Evolutionary conservation across 1,140 invertebrate genomes (phyloP).

Genomic region (Coboldia fuscipes): DNA sequence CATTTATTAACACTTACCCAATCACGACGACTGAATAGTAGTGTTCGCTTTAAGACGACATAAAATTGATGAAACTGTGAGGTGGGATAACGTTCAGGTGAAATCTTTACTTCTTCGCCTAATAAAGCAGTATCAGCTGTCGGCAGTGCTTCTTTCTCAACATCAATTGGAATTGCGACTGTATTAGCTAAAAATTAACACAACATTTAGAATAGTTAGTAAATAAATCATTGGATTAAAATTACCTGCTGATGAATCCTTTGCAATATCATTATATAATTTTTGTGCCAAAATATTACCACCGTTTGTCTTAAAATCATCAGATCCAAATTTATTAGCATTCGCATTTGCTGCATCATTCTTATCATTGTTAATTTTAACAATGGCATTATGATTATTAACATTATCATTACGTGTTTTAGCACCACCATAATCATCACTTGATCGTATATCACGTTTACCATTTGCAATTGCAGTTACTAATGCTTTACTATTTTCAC

Average conservation of each 20-base stretch:
- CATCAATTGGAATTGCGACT: slow-evolving; percentile 29
- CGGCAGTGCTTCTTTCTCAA: slow-evolving; percentile 33
- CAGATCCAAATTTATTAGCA: slow-evolving; percentile 26
- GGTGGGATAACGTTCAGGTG: slow-evolving; percentile 48
- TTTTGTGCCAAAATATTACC: background rate
- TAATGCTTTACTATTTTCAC: slow-evolving; percentile 66
- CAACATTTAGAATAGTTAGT: slow-evolving; percentile 5
- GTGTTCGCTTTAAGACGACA: slow-evolving; percentile 52
- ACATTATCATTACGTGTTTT: slow-evolving; percentile 25
- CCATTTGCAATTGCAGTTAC: slow-evolving; percentile 68
- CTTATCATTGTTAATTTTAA: slow-evolving; percentile 20
- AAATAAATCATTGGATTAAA: background rate
- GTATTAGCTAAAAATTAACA: slow-evolving; percentile 17
- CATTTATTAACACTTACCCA: slow-evolving; percentile 37
- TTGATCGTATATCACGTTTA: slow-evolving; percentile 43
- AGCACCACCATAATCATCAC: slow-evolving; percentile 22
- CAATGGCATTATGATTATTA: slow-evolving; percentile 14
- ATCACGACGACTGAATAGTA: slow-evolving; percentile 61
- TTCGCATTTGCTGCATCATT: slow-evolving; percentile 25
- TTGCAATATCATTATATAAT: slow-evolving; percentile 43
- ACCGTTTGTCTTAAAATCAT: slow-evolving; percentile 19
- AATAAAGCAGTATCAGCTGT: slow-evolving; percentile 43
- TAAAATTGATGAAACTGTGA: slow-evolving; percentile 59
- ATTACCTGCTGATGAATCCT: slow-evolving; percentile 16
- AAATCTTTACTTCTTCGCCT: slow-evolving; percentile 28